Percentiles rank a stretch among this genome's conserved stretches.
Evolutionary conservation across 2,113 vertebrate species (phyloP).

Genomic region (Hydrochoerus hydrochaeris): DNA sequence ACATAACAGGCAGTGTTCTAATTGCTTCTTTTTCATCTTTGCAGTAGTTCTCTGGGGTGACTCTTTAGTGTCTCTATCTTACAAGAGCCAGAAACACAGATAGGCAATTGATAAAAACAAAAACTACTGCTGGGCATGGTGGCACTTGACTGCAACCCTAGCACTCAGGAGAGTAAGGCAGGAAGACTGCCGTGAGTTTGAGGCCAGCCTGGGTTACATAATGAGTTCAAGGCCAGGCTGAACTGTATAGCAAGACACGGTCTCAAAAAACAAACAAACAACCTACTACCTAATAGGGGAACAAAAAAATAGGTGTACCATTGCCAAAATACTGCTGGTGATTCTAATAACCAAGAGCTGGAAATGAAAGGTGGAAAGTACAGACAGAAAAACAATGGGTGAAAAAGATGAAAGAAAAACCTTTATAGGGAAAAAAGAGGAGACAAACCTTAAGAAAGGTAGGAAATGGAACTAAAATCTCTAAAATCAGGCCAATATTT

Average conservation of each 20-base stretch:
- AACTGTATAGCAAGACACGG: not conserved
- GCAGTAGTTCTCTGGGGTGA: not conserved
- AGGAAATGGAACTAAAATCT: not conserved
- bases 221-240: not conserved
- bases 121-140: not conserved
- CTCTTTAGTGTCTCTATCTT: not conserved
- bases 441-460: not conserved
- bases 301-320: not conserved
- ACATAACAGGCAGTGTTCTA: not conserved
- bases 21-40: not conserved
- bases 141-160: not conserved
- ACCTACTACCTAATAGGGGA: not conserved
- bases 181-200: not conserved
- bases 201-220: not conserved
- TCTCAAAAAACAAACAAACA: not conserved
- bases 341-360: not conserved
- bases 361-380: not conserved
- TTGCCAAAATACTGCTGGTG: not conserved
- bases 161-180: not conserved
- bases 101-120: not conserved
- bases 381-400: not conserved
- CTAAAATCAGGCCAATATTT: not conserved
- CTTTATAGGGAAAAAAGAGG: not conserved
- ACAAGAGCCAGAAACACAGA: not conserved
- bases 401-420: not conserved